Base-by-base conservation (phyloP, 2,888 invertebrate species). In the Germaria angustata region DNA sequence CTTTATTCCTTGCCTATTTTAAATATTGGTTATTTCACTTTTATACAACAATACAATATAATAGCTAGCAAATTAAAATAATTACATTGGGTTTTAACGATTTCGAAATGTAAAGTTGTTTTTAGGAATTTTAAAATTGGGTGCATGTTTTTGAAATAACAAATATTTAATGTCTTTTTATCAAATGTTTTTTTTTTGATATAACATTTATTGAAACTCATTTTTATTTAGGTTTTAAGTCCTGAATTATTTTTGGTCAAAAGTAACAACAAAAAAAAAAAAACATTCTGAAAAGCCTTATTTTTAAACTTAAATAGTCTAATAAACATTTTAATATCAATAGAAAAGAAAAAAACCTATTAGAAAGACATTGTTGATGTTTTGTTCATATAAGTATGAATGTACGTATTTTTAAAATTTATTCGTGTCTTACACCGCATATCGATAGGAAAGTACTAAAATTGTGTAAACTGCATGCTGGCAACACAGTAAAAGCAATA, bases 371-470 rank as follows among this genome's bases (percentile, higher is more conserved):
- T 51, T 13, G 39, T 39, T 51, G 7, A 17, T 36, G 20, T 11
- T 68, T 22, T 59, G n/a, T 76, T 17, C 39, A 17, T 36, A 39
- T 5, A 24, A 22, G 1, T 51, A 2, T 34, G 1, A n/a, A 28
- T n/a, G 13, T 46, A 20, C 28, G 13, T 24, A 22, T 41, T 53
- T 20, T 7, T 15, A 28, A 28, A 28, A 28, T 66, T 86, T 91
- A 94, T 88, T 94, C 95, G 90, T 96, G 94, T 86, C 96, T 92
- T 85, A 96, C 93, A 20, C 96, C 96, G 91, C 95, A 95, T 90
- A 97, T 94, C 84, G 96, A 96, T 86, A 97, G 93, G 92, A 96
- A 95, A 87, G 96, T 96, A 92, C 94, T 94, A 85, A 95, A 94
- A 92, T 95, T 95, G 92, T 96, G 95, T 88, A 97, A 93, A 90